A percentile compares a stretch with the other conserved stretches of the same genome.
phyloP scores from a whole-genome alignment of 1,140 invertebrate species.

The Hypothenemus hampei region DNA sequence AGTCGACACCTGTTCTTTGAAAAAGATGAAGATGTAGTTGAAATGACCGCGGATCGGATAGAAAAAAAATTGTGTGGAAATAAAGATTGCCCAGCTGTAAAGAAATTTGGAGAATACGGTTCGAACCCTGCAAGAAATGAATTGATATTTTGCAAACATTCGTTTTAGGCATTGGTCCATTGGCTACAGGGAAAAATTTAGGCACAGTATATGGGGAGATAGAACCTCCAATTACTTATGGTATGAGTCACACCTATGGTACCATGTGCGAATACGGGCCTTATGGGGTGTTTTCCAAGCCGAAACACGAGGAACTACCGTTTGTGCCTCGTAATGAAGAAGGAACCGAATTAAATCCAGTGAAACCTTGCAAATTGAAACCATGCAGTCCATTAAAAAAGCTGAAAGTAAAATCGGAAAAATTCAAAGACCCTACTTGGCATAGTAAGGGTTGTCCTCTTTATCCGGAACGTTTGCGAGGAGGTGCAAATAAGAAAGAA shows the following conservation, averaged over 20 bases:
- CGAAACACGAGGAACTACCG: constrained; percentile 35
- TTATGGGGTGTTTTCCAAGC: constrained; percentile 37
- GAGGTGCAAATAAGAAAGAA: constrained; percentile 13
- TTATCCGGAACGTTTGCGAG: constrained; percentile 16
- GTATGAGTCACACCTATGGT: constrained; percentile 41
- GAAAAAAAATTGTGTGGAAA: constrained; percentile 37
- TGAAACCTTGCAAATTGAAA: constrained; percentile 4
- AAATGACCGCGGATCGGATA: constrained; percentile 36
- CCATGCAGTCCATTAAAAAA: not conserved
- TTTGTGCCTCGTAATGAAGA: constrained; percentile 29
- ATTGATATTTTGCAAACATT: no score
- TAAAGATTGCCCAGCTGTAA: constrained; percentile 40
- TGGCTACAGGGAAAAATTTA: constrained; percentile 37
- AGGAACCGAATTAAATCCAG: no score
- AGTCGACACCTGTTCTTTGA: not conserved
- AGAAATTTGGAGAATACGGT: constrained; percentile 40
- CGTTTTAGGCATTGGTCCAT: constrained; percentile 39
- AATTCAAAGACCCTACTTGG: constrained; percentile 6
- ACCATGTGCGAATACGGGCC: constrained; percentile 41
- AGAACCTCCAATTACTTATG: constrained; percentile 35
- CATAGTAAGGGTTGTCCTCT: constrained; percentile 8
- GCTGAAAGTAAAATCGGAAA: constrained; percentile 4
- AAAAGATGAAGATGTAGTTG: constrained; percentile 5
- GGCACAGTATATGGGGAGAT: constrained; percentile 37
- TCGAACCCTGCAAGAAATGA: no score